phyloP scores from a whole-genome alignment of 2,888 invertebrate species.

The Melanostoma mellinum region DNA sequence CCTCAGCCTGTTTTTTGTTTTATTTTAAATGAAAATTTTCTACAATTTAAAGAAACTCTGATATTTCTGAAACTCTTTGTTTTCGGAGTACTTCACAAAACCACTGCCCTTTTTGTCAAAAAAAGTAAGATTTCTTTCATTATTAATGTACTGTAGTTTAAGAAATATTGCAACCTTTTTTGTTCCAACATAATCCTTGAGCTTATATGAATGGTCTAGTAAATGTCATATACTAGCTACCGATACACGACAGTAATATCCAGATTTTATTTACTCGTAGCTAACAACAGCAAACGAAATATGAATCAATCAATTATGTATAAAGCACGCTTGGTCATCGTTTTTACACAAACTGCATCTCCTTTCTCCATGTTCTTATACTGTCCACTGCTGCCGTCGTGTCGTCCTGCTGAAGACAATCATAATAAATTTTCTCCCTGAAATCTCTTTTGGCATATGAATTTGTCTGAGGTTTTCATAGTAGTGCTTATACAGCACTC shows the following conservation, averaged over 20 bases:
- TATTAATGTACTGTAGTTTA: too few relatives aligned
- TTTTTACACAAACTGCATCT: slow-evolving; percentile 41
- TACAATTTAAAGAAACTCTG: too few relatives aligned
- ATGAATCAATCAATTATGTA: slow-evolving; percentile 72
- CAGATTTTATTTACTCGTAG: slow-evolving; percentile 18
- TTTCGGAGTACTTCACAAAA: too few relatives aligned
- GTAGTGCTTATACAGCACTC: slow-evolving; percentile 19
- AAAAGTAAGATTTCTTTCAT: too few relatives aligned
- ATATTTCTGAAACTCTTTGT: too few relatives aligned
- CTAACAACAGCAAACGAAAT: slow-evolving; percentile 19
- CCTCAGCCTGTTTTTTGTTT: too few relatives aligned
- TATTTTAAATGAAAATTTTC: too few relatives aligned
- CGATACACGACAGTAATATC: neutral
- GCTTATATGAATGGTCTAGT: slow-evolving; percentile 1
- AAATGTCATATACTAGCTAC: slow-evolving; percentile 13
- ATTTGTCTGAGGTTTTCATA: slow-evolving; percentile 70
- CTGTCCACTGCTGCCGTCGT: slow-evolving; percentile 19
- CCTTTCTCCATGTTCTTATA: slow-evolving; percentile 24
- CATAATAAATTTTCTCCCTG: slow-evolving; percentile 68
- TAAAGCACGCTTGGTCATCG: slow-evolving; percentile 60
- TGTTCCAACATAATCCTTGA: too few relatives aligned
- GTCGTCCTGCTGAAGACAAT: slow-evolving; percentile 60
- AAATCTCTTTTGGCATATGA: slow-evolving; percentile 73
- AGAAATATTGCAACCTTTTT: too few relatives aligned
- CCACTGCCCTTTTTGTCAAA: too few relatives aligned